phyloP scores from a whole-genome alignment of 2,797 vertebrate genomes.

The Ptychobarbus kaznakovi region DNA sequence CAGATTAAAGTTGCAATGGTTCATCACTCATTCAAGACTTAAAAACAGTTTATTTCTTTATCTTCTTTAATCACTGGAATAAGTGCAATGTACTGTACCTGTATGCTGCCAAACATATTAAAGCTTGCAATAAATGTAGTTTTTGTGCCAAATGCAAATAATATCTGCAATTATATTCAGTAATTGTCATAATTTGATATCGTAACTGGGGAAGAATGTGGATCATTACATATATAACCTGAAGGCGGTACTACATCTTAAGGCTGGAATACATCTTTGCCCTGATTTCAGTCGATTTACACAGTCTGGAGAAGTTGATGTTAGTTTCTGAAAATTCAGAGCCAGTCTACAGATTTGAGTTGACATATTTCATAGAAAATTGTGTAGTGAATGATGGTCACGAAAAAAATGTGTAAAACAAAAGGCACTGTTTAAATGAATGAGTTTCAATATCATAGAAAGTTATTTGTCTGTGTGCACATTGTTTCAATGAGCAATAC shows the following conservation, averaged over 20 bases:
- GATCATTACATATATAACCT: background rate
- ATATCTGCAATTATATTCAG: background rate
- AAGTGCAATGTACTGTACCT: background rate
- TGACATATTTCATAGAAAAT: no score
- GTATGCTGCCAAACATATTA: background rate
- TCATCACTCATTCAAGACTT: background rate
- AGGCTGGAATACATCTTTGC: no score
- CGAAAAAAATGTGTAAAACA: background rate
- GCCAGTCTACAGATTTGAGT: no score
- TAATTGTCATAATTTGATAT: background rate
- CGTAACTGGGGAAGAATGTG: background rate
- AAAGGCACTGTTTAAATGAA: background rate
- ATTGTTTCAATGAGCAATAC: constrained; percentile 21
- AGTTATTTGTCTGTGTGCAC: background rate
- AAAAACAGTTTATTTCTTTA: background rate
- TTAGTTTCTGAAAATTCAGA: no score
- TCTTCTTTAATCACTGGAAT: background rate
- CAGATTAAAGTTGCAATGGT: background rate
- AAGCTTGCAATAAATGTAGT: background rate
- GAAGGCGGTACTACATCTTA: no score
- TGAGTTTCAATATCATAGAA: background rate
- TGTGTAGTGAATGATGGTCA: no score
- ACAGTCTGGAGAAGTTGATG: no score
- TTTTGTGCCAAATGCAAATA: background rate
- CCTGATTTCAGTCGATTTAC: no score